A percentile compares a stretch with the other conserved stretches of the same genome.
These are phyloP conservation scores for Holothuria glaberrima DNA, from an alignment of 35 echinoderm and acorn worm genomes.

Conservation along the genomic window DNA sequence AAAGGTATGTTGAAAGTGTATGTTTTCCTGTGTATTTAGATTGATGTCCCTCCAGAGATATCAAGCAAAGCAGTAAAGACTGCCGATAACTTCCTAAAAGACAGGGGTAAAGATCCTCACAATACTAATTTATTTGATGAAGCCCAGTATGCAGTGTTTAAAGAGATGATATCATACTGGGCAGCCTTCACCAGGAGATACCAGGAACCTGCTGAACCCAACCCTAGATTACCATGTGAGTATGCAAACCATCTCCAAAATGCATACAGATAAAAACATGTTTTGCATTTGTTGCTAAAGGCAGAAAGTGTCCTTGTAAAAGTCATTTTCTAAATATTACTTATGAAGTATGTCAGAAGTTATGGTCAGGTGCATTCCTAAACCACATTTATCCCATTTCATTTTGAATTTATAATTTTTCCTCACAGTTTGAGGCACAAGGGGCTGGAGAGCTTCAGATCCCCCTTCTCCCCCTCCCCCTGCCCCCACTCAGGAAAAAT, in stretches of 20 bases:
- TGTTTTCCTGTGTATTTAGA: slow-evolving; percentile 40
- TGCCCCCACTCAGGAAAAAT: no score
- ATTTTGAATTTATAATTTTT: no score
- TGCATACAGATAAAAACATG: background rate
- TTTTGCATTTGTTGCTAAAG: no score
- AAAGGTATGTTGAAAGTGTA: no score
- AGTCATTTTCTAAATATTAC: no score
- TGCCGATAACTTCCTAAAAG: slow-evolving; percentile 79
- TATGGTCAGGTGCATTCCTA: no score
- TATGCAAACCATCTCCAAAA: background rate
- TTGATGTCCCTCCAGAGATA: slow-evolving; percentile 82
- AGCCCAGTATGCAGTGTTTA: slow-evolving; percentile 87
- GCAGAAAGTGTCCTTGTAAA: no score
- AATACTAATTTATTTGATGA: slow-evolving; percentile 90
- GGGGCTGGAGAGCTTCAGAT: no score
- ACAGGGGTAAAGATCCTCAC: slow-evolving; percentile 91
- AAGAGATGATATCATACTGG: slow-evolving; percentile 95
- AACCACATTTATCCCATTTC: no score
- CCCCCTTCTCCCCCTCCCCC: no score
- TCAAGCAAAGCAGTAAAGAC: slow-evolving; percentile 67
- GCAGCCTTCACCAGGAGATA: slow-evolving; percentile 78
- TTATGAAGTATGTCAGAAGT: no score
- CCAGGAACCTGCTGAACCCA: slow-evolving; percentile 37
- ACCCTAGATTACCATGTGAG: slow-evolving; percentile 86
- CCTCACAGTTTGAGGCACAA: no score